phyloP scores from a whole-genome alignment of 1,140 invertebrate genomes.

The Harlomillsia oculata region DNA sequence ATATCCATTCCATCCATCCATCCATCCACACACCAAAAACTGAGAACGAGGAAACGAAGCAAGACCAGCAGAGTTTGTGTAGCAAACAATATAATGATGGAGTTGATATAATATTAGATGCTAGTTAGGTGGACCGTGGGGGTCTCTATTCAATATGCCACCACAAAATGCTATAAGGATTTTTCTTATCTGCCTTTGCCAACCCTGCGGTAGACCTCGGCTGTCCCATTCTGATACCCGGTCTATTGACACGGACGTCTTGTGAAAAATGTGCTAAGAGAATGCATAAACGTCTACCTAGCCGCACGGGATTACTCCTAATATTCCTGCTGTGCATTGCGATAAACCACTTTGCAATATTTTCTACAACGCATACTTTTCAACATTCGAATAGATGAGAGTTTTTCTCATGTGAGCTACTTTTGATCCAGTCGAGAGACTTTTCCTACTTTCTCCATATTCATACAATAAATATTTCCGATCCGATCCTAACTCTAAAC shows the following conservation, averaged over 20 bases:
- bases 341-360: conserved; percentile 24
- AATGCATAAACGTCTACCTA: conserved; percentile 22
- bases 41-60: background rate
- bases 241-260: conserved; percentile 24
- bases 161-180: conserved; percentile 22
- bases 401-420: too few relatives aligned
- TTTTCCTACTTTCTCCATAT: too few relatives aligned
- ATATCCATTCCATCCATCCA: conserved; percentile 12
- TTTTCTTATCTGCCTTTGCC: conserved; percentile 21
- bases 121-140: conserved; percentile 21
- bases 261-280: conserved; percentile 28
- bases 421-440: too few relatives aligned
- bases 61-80: conserved; percentile 21
- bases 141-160: conserved; percentile 20
- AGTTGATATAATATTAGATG: conserved; percentile 19
- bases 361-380: conserved; percentile 8
- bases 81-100: conserved; percentile 26
- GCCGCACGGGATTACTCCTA: conserved; percentile 20
- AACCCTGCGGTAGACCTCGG: conserved; percentile 25
- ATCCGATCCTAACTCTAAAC: too few relatives aligned
- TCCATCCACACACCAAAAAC: background rate
- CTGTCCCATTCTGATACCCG: conserved; percentile 26
- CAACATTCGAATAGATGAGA: too few relatives aligned
- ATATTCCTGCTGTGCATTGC: conserved; percentile 10
- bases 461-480: too few relatives aligned